phyloP scores from a whole-genome alignment of 2,113 vertebrate species.

The Syrrhaptes paradoxus region DNA sequence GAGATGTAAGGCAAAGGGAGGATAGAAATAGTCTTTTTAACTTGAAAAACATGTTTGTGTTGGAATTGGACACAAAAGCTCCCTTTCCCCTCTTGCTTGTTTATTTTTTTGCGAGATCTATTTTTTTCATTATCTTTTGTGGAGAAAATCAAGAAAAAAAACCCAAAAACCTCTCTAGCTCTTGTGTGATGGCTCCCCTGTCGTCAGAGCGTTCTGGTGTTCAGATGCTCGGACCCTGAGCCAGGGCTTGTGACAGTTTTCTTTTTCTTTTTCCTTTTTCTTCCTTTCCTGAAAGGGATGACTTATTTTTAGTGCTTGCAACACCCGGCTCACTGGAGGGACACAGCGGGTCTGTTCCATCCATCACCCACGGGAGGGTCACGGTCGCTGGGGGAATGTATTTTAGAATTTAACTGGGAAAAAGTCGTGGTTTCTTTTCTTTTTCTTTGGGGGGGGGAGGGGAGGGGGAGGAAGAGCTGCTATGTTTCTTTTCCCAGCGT shows the following conservation, averaged over 20 bases:
- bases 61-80: neutral
- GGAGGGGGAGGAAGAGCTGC: neutral
- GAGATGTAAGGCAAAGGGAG: neutral
- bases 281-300: neutral
- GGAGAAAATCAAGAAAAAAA: neutral
- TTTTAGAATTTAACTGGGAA: neutral
- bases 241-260: neutral
- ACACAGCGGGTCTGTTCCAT: neutral
- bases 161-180: neutral
- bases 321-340: neutral
- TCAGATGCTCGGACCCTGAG: neutral
- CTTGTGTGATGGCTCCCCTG: neutral
- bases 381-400: accelerated
- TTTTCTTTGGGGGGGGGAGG: too few relatives aligned
- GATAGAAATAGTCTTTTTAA: neutral
- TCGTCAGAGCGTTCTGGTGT: neutral
- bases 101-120: neutral
- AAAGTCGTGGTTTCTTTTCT: neutral
- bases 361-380: neutral
- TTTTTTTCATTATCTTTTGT: neutral
- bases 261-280: too few relatives aligned
- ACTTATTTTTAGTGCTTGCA: neutral
- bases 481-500: neutral
- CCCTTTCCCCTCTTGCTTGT: neutral
- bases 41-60: neutral